Percentiles rank a stretch among this genome's conserved stretches.
Evolutionary conservation across 2,797 vertebrate species (phyloP).

Genomic region (Carcharodon carcharias): DNA sequence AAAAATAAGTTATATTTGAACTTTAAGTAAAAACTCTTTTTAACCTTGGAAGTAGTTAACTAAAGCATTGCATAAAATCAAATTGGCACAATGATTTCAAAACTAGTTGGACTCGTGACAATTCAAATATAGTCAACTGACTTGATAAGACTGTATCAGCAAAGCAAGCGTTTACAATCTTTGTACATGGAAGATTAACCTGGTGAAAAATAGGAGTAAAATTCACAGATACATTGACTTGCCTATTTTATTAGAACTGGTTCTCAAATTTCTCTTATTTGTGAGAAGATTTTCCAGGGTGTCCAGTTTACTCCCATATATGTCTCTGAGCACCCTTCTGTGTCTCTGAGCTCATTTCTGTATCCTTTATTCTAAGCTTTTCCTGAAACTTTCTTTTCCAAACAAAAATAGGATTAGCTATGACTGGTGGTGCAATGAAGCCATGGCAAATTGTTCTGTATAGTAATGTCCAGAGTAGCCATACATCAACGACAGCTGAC

Average conservation of each 20-base stretch:
- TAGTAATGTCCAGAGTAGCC: background rate
- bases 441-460: background rate
- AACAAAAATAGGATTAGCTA: background rate
- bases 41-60: slow-evolving; percentile 25
- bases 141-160: background rate
- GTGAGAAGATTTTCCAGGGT: background rate
- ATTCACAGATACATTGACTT: background rate
- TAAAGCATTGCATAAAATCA: background rate
- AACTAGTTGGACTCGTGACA: slow-evolving; percentile 9
- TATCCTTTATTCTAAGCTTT: background rate
- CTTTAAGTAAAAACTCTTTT: background rate
- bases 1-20: background rate
- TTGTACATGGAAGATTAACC: background rate
- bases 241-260: background rate
- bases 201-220: background rate
- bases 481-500: background rate
- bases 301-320: background rate
- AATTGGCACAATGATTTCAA: background rate
- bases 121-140: slow-evolving; percentile 20
- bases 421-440: background rate
- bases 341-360: background rate
- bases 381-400: background rate
- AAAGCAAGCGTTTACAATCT: background rate
- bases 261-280: background rate
- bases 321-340: background rate